Evolutionary conservation across 2,113 vertebrate genomes (phyloP), one percentile per base, ranked within the genome.

Genomic region (Addax nasomaculatus): DNA sequence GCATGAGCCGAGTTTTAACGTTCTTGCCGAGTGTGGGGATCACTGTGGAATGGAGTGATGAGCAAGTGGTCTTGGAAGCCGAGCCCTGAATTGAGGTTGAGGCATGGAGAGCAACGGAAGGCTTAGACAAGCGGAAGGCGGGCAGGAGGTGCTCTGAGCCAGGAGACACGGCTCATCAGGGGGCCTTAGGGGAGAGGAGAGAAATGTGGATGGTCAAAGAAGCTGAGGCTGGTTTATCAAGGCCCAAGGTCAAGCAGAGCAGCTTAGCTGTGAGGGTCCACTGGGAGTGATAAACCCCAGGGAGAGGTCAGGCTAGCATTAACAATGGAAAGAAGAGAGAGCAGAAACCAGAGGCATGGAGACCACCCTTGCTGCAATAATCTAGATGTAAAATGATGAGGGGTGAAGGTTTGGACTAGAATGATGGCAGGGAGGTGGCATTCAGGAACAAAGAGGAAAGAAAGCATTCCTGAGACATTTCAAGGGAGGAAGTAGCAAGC

Each of bases 11-110:
- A 43, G 90, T 94, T 97, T 93, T 90, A 78, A 86, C 86, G 73
- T 64, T 57, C 90, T 87, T 94, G 95, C 96, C 96, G 97, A 97
- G 85, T 58, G 76, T 43, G 19, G 60, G 47, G 45, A 93, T 96
- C 45, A 49, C 60, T n/a, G 76, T 67, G 93, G 89, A 93, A 93
- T 86, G 94, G 29, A 45, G 88, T 57, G 85, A 70, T 58, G 81
- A 85, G 81, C 80, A 93, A 93, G 93, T 39, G 67, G 60, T 86
- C 93, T 85, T 91, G 85, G 96, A 85, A 90, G 76, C 78, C 16
- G n/a, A 92, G 85, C 49, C 47, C 87, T 90, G 55, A 55, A 27
- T 2, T 15, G 45, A 93, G 45, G 36, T 2, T 19, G 45, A 91
- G 51, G 36, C 64, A 94, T 78, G 79, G 73, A 62, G 39, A 96